phyloP scores from a whole-genome alignment of 2,888 invertebrate species.

The Morpho helenor region DNA sequence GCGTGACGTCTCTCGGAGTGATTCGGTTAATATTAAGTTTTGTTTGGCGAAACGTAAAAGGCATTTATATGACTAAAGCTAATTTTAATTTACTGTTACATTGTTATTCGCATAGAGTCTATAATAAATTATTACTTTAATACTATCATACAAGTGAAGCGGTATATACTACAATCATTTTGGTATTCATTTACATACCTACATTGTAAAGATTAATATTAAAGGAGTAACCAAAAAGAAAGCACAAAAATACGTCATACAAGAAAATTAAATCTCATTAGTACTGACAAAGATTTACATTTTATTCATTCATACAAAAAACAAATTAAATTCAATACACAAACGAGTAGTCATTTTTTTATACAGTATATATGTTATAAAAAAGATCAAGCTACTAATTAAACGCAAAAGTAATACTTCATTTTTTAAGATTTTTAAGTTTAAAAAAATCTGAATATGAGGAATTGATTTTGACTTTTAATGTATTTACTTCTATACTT shows the following conservation, averaged over 20 bases:
- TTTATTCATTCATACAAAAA: neutral
- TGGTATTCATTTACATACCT: conserved; percentile 14
- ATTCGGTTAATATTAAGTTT: conserved; percentile 47
- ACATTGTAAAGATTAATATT: conserved; percentile 1
- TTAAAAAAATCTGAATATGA: conserved; percentile 1
- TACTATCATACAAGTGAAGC: conserved; percentile 33
- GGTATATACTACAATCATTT: conserved; percentile 14
- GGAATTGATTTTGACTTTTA: conserved; percentile 13
- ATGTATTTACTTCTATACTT: conserved; percentile 2
- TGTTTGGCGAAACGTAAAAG: conserved; percentile 56
- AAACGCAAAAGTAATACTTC: too few species aligned
- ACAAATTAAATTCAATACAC: too few species aligned
- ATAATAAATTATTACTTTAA: conserved; percentile 72
- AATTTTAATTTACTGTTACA: conserved; percentile 67
- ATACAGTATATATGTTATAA: neutral
- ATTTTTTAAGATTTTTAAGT: too few species aligned
- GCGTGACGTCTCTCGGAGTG: conserved; percentile 30
- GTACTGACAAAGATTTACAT: conserved; percentile 3
- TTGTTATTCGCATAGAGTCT: conserved; percentile 71
- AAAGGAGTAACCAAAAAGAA: conserved; percentile 3
- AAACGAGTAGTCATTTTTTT: too few species aligned
- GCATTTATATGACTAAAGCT: conserved; percentile 68
- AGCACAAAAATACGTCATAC: conserved; percentile 6
- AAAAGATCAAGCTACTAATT: neutral
- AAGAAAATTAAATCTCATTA: neutral